Percentiles rank a stretch among this genome's conserved stretches.
phyloP scores from a whole-genome alignment of 2,888 invertebrate species.

The Metacarcinus magister region DNA sequence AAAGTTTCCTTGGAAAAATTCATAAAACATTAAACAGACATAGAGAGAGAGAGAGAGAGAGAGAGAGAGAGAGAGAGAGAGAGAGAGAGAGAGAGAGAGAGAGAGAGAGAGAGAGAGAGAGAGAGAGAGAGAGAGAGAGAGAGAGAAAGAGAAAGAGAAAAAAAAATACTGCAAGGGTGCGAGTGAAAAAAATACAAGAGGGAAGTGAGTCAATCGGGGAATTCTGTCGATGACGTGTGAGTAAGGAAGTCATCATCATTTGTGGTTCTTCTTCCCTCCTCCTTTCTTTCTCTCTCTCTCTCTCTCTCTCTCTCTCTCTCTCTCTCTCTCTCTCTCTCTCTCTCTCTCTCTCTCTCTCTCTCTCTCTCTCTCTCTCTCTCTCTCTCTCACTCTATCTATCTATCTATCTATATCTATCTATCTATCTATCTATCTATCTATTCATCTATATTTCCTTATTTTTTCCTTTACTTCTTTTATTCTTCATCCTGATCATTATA shows the following conservation, averaged over 20 bases:
- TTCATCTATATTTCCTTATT: not conserved
- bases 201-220: not conserved
- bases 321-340: too few species aligned
- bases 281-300: too few species aligned
- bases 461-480: not conserved
- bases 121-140: constrained; percentile 39
- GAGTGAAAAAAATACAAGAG: not conserved
- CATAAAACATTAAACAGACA: not conserved
- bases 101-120: constrained; percentile 47
- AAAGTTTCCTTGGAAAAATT: not conserved
- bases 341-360: constrained; percentile 12
- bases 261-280: not conserved
- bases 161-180: not conserved
- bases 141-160: not conserved
- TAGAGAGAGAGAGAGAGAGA: not conserved
- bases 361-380: constrained; percentile 26
- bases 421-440: constrained; percentile 18
- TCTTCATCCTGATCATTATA: not conserved
- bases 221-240: constrained; percentile 33
- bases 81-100: constrained; percentile 48
- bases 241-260: constrained; percentile 44
- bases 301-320: too few species aligned
- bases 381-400: constrained; percentile 5
- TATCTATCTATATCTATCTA: constrained; percentile 7
- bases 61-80: constrained; percentile 19